Evolutionary conservation across 2,888 invertebrate species (phyloP).

Genomic region (Drosophila rellima): DNA sequence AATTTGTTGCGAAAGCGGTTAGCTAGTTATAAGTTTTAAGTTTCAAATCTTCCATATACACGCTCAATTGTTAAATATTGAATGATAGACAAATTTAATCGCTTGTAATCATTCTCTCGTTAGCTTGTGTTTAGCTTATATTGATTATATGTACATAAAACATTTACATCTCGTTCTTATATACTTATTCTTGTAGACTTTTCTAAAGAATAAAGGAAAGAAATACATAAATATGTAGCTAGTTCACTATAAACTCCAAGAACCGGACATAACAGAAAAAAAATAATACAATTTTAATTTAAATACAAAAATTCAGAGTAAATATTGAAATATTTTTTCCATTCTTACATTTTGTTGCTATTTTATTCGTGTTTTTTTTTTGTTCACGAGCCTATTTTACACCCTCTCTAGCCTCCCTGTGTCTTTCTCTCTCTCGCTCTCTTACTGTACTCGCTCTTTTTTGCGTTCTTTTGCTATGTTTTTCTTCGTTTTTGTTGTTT

Average conservation of each 20-base stretch:
- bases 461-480: slow-evolving; percentile 46
- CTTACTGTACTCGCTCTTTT: slow-evolving; percentile 25
- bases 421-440: slow-evolving; percentile 3
- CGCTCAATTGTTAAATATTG: too few relatives aligned
- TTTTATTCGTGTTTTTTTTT: slow-evolving; percentile 16
- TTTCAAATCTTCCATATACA: too few relatives aligned
- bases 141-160: not conserved
- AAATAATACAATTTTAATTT: slow-evolving; percentile 15
- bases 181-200: too few relatives aligned
- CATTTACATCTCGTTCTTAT: not conserved
- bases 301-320: slow-evolving; percentile 1
- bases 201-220: not conserved
- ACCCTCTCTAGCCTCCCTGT: slow-evolving; percentile 11
- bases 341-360: slow-evolving; percentile 15
- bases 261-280: not conserved
- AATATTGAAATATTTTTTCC: not conserved
- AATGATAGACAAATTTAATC: too few relatives aligned
- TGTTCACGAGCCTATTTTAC: slow-evolving; percentile 38
- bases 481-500: slow-evolving; percentile 46
- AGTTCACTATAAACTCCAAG: not conserved
- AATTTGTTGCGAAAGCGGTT: not conserved
- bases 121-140: not conserved
- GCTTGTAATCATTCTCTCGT: not conserved
- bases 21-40: not conserved
- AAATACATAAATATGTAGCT: slow-evolving; percentile 1